phyloP scores from a whole-genome alignment of 2,113 vertebrate genomes.

The Oostethus manadensis region DNA sequence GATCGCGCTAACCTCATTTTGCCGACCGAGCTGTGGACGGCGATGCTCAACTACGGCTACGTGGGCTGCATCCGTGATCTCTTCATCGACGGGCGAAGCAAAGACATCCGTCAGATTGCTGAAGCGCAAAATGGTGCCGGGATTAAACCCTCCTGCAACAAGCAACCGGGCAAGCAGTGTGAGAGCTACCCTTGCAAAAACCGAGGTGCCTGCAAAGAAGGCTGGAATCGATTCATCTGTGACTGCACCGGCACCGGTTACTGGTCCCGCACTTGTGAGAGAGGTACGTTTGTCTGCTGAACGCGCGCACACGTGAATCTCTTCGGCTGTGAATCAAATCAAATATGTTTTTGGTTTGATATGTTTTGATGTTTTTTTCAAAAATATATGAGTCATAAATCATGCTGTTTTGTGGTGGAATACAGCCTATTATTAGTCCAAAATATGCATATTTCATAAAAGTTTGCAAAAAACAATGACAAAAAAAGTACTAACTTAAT shows the following conservation, averaged over 20 bases:
- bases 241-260: slow-evolving; percentile 94
- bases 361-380: no score
- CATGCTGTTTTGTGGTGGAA: no score
- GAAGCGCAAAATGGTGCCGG: slow-evolving; percentile 91
- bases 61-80: slow-evolving; percentile 95
- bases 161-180: slow-evolving; percentile 85
- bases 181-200: slow-evolving; percentile 96
- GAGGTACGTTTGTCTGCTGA: slow-evolving; percentile 75
- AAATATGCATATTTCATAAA: no score
- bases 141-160: slow-evolving; percentile 93
- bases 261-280: slow-evolving; percentile 94
- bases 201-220: slow-evolving; percentile 89
- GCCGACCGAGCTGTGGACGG: slow-evolving; percentile 96
- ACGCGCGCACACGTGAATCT: neutral
- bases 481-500: no score
- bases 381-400: no score
- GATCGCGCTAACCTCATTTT: slow-evolving; percentile 89
- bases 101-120: slow-evolving; percentile 95
- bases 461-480: no score
- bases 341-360: no score
- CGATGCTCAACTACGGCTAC: slow-evolving; percentile 97
- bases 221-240: slow-evolving; percentile 98
- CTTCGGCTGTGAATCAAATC: neutral
- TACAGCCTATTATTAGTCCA: no score
- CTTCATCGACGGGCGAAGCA: slow-evolving; percentile 94